A percentile compares a stretch with the other conserved stretches of the same genome.
Evolutionary conservation across 2,888 invertebrate genomes (phyloP).

Genomic region (Spilosoma lubricipeda): DNA sequence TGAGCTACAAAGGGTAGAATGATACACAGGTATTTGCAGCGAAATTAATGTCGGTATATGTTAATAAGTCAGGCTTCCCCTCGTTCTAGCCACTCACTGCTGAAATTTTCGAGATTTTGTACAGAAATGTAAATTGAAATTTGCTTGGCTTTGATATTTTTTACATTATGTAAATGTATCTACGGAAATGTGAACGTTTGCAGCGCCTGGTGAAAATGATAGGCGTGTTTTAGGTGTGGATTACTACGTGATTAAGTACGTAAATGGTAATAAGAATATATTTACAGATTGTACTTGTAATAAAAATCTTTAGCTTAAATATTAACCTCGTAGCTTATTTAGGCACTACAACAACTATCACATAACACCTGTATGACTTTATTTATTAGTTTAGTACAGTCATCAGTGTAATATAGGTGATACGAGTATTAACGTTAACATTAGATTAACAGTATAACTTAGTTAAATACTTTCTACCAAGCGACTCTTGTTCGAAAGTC

Average conservation of each 20-base stretch:
- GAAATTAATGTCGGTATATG: slow-evolving; percentile 24
- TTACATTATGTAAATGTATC: slow-evolving; percentile 12
- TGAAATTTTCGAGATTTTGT: slow-evolving; percentile 11
- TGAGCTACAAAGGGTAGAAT: background rate
- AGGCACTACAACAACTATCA: background rate
- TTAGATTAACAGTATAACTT: too few species aligned
- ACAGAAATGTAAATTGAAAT: slow-evolving; percentile 7
- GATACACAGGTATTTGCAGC: slow-evolving; percentile 10
- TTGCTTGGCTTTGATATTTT: slow-evolving; percentile 10
- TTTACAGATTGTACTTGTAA: background rate
- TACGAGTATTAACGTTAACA: too few species aligned
- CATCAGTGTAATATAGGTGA: too few species aligned
- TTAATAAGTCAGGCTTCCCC: slow-evolving; percentile 15
- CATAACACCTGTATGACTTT: too few species aligned
- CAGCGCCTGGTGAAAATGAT: background rate
- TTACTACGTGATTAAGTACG: background rate
- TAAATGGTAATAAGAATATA: background rate
- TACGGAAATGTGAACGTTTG: background rate
- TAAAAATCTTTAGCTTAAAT: background rate
- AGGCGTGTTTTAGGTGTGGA: background rate
- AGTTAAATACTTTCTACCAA: too few species aligned
- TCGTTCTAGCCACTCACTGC: background rate
- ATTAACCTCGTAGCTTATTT: background rate
- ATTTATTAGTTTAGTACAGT: too few species aligned
- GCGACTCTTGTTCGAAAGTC: too few species aligned